These are phyloP conservation scores for Cyrtonyx montezumae DNA, from an alignment of 2,113 vertebrate genomes.

Conservation along the genomic window DNA sequence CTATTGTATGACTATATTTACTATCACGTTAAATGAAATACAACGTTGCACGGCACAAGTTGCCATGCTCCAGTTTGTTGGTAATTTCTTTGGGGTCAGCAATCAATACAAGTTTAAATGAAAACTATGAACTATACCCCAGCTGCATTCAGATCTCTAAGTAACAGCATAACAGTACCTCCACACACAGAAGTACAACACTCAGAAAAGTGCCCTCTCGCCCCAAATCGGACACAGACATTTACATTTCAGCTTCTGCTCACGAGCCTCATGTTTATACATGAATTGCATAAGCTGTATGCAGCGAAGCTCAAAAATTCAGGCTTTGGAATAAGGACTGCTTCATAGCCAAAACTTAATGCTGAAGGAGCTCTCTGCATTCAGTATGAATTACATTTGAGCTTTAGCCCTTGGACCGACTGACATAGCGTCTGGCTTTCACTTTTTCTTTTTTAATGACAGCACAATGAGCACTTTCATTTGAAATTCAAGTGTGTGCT, in stretches of 20 bases:
- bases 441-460: not conserved
- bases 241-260: not conserved
- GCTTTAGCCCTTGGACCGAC: not conserved
- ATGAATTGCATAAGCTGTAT: not conserved
- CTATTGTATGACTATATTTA: not conserved
- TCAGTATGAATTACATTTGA: not conserved
- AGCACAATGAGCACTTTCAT: not conserved
- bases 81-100: slow-evolving; percentile 6
- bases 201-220: not conserved
- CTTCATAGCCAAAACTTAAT: not conserved
- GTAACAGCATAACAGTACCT: not conserved
- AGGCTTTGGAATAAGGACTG: not conserved
- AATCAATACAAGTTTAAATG: slow-evolving; percentile 31
- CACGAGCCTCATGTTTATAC: not conserved
- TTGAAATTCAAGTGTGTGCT: not conserved
- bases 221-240: not conserved
- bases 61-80: not conserved
- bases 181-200: not conserved
- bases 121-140: not conserved
- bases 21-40: not conserved
- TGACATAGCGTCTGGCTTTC: not conserved
- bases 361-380: not conserved
- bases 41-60: not conserved
- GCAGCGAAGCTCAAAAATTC: not conserved
- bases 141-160: not conserved